Evolutionary conservation across 2,888 invertebrate genomes (phyloP).

Genomic region (Cantharis rufa): DNA sequence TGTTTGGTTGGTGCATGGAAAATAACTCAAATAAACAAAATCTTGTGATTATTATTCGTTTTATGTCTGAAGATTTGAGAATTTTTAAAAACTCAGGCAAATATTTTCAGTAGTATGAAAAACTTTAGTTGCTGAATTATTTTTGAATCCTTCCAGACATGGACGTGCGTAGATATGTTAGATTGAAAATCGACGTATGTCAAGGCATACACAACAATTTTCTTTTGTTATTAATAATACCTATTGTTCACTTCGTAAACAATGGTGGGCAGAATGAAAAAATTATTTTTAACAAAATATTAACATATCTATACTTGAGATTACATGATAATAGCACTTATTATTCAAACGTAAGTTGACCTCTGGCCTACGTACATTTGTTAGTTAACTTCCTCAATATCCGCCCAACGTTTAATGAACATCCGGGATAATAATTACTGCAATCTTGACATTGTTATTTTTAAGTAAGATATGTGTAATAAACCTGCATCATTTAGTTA

Average conservation of each 20-base stretch:
- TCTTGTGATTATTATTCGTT: not conserved
- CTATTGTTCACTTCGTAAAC: not conserved
- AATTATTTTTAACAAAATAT: not conserved
- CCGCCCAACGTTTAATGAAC: conserved; percentile 14
- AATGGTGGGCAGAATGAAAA: not conserved
- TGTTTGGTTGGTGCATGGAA: not conserved
- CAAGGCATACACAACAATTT: not conserved
- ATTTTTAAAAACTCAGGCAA: not conserved
- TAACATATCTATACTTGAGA: not conserved
- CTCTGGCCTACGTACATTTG: conserved; percentile 20
- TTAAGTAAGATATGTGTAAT: not conserved
- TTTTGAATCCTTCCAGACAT: not conserved
- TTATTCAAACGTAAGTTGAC: conserved; percentile 16
- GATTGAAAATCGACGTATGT: not conserved
- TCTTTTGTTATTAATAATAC: not conserved
- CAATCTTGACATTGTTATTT: not conserved
- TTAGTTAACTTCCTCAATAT: conserved; percentile 16
- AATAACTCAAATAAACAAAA: not conserved
- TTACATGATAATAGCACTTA: not conserved
- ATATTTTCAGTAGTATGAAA: too few species aligned
- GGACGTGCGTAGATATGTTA: not conserved
- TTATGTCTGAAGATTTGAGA: not conserved
- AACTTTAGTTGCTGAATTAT: too few species aligned
- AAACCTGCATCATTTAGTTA: not conserved
- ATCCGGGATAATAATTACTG: conserved; percentile 14